Base-by-base conservation (phyloP, 2,797 vertebrate species). In the Myiothlypis chrysogaster region DNA sequence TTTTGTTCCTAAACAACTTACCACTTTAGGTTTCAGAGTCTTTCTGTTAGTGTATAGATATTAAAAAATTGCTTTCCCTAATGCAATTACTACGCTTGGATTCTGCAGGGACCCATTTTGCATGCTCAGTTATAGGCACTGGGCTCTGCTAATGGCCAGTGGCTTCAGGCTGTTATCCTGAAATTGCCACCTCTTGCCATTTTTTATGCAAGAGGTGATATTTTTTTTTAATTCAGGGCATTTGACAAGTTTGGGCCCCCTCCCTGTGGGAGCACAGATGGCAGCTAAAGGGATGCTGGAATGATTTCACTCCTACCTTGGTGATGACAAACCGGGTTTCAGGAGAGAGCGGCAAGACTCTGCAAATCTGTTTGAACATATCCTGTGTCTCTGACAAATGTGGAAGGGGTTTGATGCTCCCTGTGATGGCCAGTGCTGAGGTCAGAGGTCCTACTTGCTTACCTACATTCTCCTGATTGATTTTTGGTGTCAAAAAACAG, bases 271-370 rank as follows among this genome's bases (percentile, higher is more conserved):
- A 75, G 47, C 3, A 0, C 95, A 95, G 94, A 96, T 95, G 84
- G 92, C 87, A 90, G 41, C 89, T 95, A 83, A 89, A 91, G 77
- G 91, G 89, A 49, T 85, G 83, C 92, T 96, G 95, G 91, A 95
- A 87, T 0, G 0, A 10, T 79, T 93, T 91, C 69, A 52, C 35
- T 72, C 69, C 72, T 91, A 21, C 57, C 84, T 83, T 64, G 32
- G 30, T 85, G 68, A 56, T 87, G 75, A 65, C 35, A 83, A 76
- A 39, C 39, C 0, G 0, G 7, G 10, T 69, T 93, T 83, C 83
- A 50, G 83, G 61, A 83, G 55, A 65, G 49, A 69, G 53, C 4
- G 0, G 22, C 2, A 5, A 89, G 79, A 18, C 27, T 91, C 73
- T 70, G 49, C 22, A 34, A 60, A 71, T 64, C 17, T 63, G 4